These are phyloP conservation scores for Saturnia pavonia DNA, from an alignment of 2,888 invertebrate species.

Conservation along the genomic window DNA sequence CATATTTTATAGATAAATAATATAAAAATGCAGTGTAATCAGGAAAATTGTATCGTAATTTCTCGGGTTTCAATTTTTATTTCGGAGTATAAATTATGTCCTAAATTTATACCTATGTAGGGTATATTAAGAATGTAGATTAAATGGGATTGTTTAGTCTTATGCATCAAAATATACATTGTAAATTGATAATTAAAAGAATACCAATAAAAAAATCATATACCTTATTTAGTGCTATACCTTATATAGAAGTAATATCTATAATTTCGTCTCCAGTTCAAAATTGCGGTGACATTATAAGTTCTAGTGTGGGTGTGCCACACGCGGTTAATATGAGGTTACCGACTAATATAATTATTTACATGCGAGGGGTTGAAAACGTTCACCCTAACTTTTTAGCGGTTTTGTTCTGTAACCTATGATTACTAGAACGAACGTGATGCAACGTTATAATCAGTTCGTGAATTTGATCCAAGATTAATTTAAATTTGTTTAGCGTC, in stretches of 20 bases:
- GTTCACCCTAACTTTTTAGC: slow-evolving; percentile 56
- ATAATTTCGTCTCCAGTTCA: background rate
- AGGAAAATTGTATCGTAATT: too few species aligned
- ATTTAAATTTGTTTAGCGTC: background rate
- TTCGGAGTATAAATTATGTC: background rate
- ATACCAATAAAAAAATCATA: background rate
- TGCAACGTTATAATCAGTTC: slow-evolving; percentile 18
- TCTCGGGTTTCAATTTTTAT: too few species aligned
- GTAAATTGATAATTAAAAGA: too few species aligned
- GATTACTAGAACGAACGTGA: slow-evolving; percentile 50
- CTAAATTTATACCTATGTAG: too few species aligned
- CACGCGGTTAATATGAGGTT: slow-evolving; percentile 65
- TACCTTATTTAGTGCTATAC: background rate
- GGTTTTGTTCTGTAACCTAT: slow-evolving; percentile 55
- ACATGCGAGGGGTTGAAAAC: slow-evolving; percentile 45
- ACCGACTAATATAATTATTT: slow-evolving; percentile 69
- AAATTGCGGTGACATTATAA: slow-evolving; percentile 12
- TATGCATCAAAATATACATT: too few species aligned
- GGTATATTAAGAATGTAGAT: too few species aligned
- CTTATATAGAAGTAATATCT: background rate
- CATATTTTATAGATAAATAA: too few species aligned
- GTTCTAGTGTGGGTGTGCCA: slow-evolving; percentile 19
- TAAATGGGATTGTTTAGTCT: too few species aligned
- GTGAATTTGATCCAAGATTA: background rate
- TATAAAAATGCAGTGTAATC: too few species aligned